Conservation (phyloP, 2,113 vertebrate species). For the Esox niger region DNA sequence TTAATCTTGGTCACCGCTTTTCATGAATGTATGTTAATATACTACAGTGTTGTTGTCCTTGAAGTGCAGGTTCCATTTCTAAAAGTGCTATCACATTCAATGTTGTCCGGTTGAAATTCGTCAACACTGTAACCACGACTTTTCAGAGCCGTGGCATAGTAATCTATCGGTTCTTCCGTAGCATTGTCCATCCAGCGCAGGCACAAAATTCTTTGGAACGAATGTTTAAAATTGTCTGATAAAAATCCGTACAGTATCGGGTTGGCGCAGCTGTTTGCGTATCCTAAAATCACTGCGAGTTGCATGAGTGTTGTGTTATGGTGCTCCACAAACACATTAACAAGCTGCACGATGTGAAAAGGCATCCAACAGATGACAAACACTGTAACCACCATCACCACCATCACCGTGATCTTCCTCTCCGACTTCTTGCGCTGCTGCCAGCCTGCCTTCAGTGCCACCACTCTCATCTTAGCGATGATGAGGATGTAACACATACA, state of each 20-base stretch:
- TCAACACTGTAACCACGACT: slow-evolving; percentile 87
- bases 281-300: slow-evolving; percentile 85
- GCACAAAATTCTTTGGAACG: slow-evolving; percentile 86
- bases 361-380: slow-evolving; percentile 94
- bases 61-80: slow-evolving; percentile 87
- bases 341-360: slow-evolving; percentile 87
- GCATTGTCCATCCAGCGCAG: slow-evolving; percentile 89
- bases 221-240: slow-evolving; percentile 89
- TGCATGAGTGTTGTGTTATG: slow-evolving; percentile 87
- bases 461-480: slow-evolving; percentile 86
- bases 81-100: slow-evolving; percentile 79
- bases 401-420: slow-evolving; percentile 89
- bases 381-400: slow-evolving; percentile 89
- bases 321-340: slow-evolving; percentile 83
- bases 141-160: slow-evolving; percentile 87
- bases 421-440: slow-evolving; percentile 87
- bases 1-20: slow-evolving; percentile 11
- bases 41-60: slow-evolving; percentile 68
- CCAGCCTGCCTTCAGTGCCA: slow-evolving; percentile 89
- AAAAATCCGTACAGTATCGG: slow-evolving; percentile 89
- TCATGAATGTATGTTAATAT: background rate
- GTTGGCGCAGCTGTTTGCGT: slow-evolving; percentile 90
- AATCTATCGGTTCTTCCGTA: slow-evolving; percentile 85
- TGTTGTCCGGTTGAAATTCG: slow-evolving; percentile 82
- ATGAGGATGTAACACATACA: slow-evolving; percentile 90